phyloP scores from a whole-genome alignment of 2,113 vertebrate species.

The Spermophilus dauricus region DNA sequence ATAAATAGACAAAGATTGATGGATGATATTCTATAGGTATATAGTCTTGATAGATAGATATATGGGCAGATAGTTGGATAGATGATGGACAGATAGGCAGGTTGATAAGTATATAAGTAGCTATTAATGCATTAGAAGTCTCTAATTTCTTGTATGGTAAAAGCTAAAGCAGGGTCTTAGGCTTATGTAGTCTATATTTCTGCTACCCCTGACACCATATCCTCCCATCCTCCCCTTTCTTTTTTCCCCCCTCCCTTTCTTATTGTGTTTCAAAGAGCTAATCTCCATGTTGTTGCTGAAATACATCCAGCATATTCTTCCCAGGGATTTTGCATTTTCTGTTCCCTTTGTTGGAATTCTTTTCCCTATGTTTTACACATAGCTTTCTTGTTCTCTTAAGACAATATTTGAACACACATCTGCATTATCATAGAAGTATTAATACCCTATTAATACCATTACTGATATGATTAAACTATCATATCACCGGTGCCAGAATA shows the following conservation, averaged over 20 bases:
- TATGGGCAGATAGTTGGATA: not conserved
- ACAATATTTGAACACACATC: not conserved
- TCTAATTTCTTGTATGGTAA: not conserved
- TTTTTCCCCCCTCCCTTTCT: not conserved
- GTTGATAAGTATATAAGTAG: not conserved
- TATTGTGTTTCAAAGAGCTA: not conserved
- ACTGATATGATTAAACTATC: not conserved
- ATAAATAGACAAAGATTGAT: not conserved
- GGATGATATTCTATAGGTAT: not conserved
- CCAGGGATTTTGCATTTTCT: not conserved
- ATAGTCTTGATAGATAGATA: not conserved
- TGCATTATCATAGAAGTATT: not conserved
- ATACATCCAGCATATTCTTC: not conserved
- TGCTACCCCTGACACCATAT: not conserved
- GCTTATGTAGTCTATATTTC: not conserved
- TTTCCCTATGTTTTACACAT: not conserved
- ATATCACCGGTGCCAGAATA: not conserved
- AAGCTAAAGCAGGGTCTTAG: not conserved
- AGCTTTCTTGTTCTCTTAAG: not conserved
- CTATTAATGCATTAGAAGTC: not conserved
- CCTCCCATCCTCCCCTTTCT: not conserved
- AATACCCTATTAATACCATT: not conserved
- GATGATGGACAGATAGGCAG: not conserved
- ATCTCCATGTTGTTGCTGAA: not conserved
- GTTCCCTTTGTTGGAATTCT: not conserved